Percentiles rank a stretch among this genome's conserved stretches.
Conservation (phyloP, 2,888 invertebrate species). For the Amiota mariae region DNA sequence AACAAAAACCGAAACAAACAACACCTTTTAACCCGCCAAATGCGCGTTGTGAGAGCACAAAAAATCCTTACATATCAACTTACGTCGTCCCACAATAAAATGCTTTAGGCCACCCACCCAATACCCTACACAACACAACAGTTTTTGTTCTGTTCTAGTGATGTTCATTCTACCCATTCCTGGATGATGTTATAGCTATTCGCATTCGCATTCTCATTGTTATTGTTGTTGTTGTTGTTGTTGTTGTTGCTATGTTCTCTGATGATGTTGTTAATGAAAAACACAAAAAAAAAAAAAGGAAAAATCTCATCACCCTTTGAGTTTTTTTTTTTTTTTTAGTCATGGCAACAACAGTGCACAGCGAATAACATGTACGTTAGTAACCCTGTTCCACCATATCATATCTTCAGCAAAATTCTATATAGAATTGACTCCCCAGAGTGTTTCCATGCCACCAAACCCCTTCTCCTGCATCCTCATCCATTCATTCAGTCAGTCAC, state of each 20-base stretch:
- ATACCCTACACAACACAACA: background rate
- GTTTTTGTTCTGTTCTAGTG: too few relatives aligned
- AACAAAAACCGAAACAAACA: conserved; percentile 32
- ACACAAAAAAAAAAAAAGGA: conserved; percentile 28
- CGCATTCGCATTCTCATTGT: background rate
- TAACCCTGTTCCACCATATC: background rate
- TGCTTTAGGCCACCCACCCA: conserved; percentile 18
- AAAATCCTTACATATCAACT: too few relatives aligned
- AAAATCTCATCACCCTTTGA: conserved; percentile 65
- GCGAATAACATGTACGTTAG: background rate
- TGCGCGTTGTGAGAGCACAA: conserved; percentile 27
- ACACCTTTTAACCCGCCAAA: conserved; percentile 42
- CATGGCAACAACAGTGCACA: background rate
- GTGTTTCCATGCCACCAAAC: too few relatives aligned
- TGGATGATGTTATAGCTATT: background rate
- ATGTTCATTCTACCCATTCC: too few relatives aligned
- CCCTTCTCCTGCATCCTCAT: too few relatives aligned
- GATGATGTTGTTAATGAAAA: conserved; percentile 66
- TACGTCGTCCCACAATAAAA: too few relatives aligned
- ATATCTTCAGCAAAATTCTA: too few relatives aligned
- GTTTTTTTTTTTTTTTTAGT: background rate
- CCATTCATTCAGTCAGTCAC: background rate
- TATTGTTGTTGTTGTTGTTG: background rate
- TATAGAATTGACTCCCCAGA: too few relatives aligned
- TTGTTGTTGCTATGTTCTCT: conserved; percentile 41